These are phyloP conservation scores for Redunca redunca DNA, from an alignment of 2,113 vertebrate genomes.

Conservation along the genomic window DNA sequence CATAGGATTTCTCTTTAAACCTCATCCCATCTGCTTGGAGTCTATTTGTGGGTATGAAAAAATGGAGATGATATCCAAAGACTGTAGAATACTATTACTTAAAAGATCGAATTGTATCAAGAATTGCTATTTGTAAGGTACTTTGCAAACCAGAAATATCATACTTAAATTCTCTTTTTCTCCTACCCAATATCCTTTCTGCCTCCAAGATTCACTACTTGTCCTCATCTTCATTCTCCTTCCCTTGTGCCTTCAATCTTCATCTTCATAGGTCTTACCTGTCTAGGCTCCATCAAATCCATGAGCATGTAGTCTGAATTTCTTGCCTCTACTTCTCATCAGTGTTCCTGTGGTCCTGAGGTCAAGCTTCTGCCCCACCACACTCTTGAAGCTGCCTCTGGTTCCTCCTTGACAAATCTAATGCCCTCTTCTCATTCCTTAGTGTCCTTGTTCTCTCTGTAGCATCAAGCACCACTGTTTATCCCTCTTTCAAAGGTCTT, in stretches of 20 bases:
- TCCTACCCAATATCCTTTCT: neutral
- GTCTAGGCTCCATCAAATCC: neutral
- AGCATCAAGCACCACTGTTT: neutral
- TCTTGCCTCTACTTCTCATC: neutral
- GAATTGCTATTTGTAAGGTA: neutral
- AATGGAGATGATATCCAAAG: neutral
- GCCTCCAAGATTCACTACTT: neutral
- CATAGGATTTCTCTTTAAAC: neutral
- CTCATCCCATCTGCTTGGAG: neutral
- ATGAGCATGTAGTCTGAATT: neutral
- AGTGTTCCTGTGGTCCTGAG: neutral
- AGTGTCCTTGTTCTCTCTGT: neutral
- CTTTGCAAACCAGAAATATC: neutral
- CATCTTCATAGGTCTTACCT: neutral
- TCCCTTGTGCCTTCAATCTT: neutral
- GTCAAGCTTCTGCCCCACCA: neutral
- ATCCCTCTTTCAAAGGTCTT: neutral
- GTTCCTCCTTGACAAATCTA: neutral
- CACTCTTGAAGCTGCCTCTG: neutral
- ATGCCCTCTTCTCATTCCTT: neutral
- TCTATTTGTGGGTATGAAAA: neutral
- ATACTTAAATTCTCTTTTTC: neutral
- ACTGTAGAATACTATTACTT: neutral
- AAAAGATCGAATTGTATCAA: neutral
- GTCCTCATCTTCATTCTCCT: neutral